phyloP scores from a whole-genome alignment of 1,140 invertebrate genomes.

The Drosophila lini region DNA sequence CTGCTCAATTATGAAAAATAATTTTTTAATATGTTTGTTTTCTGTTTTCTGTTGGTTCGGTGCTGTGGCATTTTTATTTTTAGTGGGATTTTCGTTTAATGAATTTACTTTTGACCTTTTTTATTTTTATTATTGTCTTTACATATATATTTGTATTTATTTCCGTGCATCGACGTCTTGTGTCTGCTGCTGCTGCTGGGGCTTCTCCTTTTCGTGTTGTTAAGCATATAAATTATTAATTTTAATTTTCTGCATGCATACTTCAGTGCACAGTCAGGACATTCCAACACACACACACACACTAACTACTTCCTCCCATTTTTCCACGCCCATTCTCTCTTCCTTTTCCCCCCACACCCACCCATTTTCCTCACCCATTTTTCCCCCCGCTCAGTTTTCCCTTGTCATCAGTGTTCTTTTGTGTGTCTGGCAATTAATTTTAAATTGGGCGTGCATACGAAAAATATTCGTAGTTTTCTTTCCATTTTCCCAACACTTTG shows the following conservation, averaged over 20 bases:
- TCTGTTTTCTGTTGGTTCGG: slow-evolving; percentile 33
- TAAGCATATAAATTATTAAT: slow-evolving; percentile 84
- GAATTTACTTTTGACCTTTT: slow-evolving; percentile 55
- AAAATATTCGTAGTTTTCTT: slow-evolving; percentile 83
- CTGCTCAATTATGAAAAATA: slow-evolving; percentile 71
- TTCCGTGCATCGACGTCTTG: slow-evolving; percentile 37
- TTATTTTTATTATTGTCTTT: slow-evolving; percentile 31
- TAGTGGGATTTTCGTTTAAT: slow-evolving; percentile 66
- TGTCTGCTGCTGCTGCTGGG: slow-evolving; percentile 2
- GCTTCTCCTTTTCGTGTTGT: slow-evolving; percentile 26
- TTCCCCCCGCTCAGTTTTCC: slow-evolving; percentile 13
- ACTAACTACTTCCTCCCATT: slow-evolving; percentile 34
- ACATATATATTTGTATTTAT: slow-evolving; percentile 44
- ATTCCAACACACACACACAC: slow-evolving; percentile 22
- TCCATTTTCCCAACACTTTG: slow-evolving; percentile 60
- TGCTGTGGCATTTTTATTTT: slow-evolving; percentile 15
- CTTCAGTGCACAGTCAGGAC: slow-evolving; percentile 66
- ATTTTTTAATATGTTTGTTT: slow-evolving; percentile 75
- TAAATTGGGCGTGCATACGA: slow-evolving; percentile 84
- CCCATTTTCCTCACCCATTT: slow-evolving; percentile 15
- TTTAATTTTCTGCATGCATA: slow-evolving; percentile 84
- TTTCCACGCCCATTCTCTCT: slow-evolving; percentile 22
- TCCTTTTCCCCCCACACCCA: slow-evolving; percentile 1
- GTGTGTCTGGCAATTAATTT: slow-evolving; percentile 84
- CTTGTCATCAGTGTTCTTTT: slow-evolving; percentile 71